Evolutionary conservation across 2,113 vertebrate species (phyloP).

Genomic region (Scalopus aquaticus): DNA sequence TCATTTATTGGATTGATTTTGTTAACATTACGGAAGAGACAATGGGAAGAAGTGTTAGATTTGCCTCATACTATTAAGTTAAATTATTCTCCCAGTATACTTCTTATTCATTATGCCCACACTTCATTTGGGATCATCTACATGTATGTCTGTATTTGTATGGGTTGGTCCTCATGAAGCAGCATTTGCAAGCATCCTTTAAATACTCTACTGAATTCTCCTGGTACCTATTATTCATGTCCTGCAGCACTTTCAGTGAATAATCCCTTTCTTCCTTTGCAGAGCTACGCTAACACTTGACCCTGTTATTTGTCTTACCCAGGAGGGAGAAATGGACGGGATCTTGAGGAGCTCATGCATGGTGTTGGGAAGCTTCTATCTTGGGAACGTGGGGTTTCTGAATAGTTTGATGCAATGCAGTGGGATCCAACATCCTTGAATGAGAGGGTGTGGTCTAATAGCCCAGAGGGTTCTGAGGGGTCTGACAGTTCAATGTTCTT

Average conservation of each 20-base stretch:
- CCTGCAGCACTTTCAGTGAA: not conserved
- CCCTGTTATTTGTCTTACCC: not conserved
- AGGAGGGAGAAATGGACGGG: not conserved
- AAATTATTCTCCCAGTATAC: not conserved
- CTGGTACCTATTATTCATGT: not conserved
- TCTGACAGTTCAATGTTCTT: not conserved
- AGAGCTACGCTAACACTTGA: not conserved
- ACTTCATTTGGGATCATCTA: not conserved
- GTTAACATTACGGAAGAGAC: not conserved
- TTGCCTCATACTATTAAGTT: not conserved
- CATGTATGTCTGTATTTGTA: not conserved
- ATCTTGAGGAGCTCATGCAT: not conserved
- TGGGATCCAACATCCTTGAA: not conserved
- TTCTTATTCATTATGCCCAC: not conserved
- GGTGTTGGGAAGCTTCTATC: not conserved
- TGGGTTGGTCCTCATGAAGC: not conserved
- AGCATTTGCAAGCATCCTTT: not conserved
- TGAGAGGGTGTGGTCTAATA: not conserved
- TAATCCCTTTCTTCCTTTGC: not conserved
- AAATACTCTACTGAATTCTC: not conserved
- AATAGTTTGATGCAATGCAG: not conserved
- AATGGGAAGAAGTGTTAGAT: not conserved
- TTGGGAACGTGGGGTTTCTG: not conserved
- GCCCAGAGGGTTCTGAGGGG: not conserved
- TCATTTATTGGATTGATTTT: not conserved